Evolutionary conservation across 2,113 vertebrate species (phyloP).

Genomic region (Chascanopsetta lugubris): DNA sequence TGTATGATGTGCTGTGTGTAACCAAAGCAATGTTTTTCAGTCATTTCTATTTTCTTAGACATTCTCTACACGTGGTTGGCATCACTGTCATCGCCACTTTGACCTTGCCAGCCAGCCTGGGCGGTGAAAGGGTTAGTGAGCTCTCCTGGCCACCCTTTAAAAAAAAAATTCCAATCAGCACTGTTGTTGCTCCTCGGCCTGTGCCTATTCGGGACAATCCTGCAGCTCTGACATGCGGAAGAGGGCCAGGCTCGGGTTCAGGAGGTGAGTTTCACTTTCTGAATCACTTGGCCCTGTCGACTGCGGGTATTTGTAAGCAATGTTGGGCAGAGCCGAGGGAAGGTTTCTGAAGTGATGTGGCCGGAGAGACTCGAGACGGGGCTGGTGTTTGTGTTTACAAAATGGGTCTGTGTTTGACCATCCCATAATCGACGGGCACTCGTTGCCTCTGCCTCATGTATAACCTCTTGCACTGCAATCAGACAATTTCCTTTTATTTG

Average conservation of each 20-base stretch:
- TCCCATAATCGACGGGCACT: conserved; percentile 53
- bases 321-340: conserved; percentile 30
- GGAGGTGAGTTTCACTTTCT: conserved; percentile 22
- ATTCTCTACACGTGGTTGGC: conserved; percentile 29
- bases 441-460: conserved; percentile 56
- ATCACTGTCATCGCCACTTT: conserved; percentile 60
- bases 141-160: conserved; percentile 30
- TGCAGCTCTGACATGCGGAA: conserved; percentile 68
- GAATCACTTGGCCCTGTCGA: conserved; percentile 52
- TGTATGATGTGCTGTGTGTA: conserved; percentile 61
- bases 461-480: conserved; percentile 79
- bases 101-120: conserved; percentile 30
- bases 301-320: conserved; percentile 31
- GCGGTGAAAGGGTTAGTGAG: conserved; percentile 27
- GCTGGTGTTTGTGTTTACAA: conserved; percentile 76
- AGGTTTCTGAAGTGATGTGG: conserved; percentile 37
- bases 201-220: conserved; percentile 23
- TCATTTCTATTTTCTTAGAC: conserved; percentile 21
- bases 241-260: conserved; percentile 49
- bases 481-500: conserved; percentile 42
- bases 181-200: conserved; percentile 41
- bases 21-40: conserved; percentile 73
- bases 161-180: conserved; percentile 57
- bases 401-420: conserved; percentile 53
- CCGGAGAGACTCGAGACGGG: conserved; percentile 35